phyloP scores from a whole-genome alignment of 2,797 vertebrate species.

The Oceanodroma leucorhoa region DNA sequence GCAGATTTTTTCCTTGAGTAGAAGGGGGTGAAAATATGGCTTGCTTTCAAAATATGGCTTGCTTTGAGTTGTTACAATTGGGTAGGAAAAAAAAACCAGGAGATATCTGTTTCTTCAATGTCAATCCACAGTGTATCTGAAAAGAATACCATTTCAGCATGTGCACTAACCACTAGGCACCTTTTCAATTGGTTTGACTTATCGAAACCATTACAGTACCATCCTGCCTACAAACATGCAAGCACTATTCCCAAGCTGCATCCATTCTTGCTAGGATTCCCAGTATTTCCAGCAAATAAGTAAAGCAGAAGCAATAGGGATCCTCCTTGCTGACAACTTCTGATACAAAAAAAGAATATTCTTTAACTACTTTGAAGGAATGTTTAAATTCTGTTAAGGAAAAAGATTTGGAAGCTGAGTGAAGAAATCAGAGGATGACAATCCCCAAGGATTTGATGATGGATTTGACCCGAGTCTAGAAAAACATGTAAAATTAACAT shows the following conservation, averaged over 20 bases:
- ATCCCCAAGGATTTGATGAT: constrained; percentile 32
- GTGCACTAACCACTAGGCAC: neutral
- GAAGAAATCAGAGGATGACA: neutral
- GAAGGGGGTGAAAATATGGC: neutral
- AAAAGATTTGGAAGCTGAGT: constrained; percentile 22
- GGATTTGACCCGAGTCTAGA: constrained; percentile 29
- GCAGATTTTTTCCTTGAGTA: neutral
- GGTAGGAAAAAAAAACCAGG: neutral
- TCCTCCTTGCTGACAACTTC: neutral
- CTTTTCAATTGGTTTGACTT: neutral
- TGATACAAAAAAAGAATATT: neutral
- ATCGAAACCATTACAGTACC: neutral
- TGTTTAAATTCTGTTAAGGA: constrained; percentile 29
- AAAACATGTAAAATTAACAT: constrained; percentile 10
- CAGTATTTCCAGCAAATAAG: neutral
- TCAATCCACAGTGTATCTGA: neutral
- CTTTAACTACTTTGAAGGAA: constrained; percentile 6
- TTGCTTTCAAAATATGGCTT: neutral
- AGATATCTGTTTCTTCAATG: neutral
- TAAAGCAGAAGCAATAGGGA: neutral
- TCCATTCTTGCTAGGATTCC: neutral
- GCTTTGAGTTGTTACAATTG: neutral
- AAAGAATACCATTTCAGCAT: neutral
- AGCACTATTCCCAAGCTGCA: neutral
- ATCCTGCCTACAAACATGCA: neutral